Evolutionary conservation across 2,797 vertebrate genomes (phyloP), one percentile per base, ranked within the genome.

Genomic region (Adelosebastes latens): DNA sequence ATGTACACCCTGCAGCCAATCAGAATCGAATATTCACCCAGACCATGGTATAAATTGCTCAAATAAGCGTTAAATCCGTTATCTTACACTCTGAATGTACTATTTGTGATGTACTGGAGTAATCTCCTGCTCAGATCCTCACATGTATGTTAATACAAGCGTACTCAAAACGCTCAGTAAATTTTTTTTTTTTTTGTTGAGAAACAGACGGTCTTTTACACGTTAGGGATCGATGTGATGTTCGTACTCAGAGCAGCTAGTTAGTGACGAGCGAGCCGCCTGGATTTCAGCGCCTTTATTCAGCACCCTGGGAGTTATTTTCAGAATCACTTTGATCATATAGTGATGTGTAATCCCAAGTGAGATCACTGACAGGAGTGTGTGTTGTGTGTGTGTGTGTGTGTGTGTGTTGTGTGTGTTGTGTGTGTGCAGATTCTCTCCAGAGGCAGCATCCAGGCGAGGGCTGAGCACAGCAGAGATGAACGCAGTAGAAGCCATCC

Each of bases 401-500:
- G 24, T 56, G 22, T 79, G 36, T 70, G 72, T 75, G 24, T 34
- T 61, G 59, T 67, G 25, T 25, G 10, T 65, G 49, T 42, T 67
- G n/a, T 46, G 1, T 67, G 22, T 52, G 1, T 67, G 22, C 88
- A 99, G 98, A 91, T 99, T 99, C 93, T 99, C 98, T 92, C 98
- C 98, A 82, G 98, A 99, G 91, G 98, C 98, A 59, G 98, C 98
- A 1, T 99, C 98, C 71, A 96, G 98, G 71, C 95, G 98, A 93
- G 98, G 98, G 62, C 94, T 99, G 93, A 99, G 98, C 92, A 99
- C 98, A 76, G 98, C 98, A 89, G 98, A 99, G 93, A 99, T 99
- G 98, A 99, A 99, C 74, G 98, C 98, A 80, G 98, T 99, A 83
- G 98, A 99, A 95, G 98, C 98, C 93, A 99, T 99, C 92, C 98